phyloP scores from a whole-genome alignment of 2,797 vertebrate species.

The Bufotes viridis region DNA sequence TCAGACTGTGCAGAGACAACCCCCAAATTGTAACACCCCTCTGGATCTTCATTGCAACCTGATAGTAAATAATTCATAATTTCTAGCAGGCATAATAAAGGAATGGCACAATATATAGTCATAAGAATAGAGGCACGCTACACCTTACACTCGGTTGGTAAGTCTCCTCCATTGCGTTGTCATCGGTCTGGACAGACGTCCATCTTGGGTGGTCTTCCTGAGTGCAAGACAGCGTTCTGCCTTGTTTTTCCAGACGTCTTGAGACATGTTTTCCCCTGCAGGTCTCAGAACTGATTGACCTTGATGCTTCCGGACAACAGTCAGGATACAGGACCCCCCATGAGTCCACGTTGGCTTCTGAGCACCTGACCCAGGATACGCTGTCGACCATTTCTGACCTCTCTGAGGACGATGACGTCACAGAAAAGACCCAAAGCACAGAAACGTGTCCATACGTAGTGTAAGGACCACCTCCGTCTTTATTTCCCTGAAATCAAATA shows the following conservation, averaged over 20 bases:
- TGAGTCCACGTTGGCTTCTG: neutral
- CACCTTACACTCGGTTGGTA: too few species aligned
- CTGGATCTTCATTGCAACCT: too few species aligned
- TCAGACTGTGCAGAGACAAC: too few species aligned
- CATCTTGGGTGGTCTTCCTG: neutral
- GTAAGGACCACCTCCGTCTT: neutral
- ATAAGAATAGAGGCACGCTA: too few species aligned
- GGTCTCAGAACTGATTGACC: neutral
- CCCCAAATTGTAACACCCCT: too few species aligned
- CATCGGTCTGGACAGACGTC: too few species aligned
- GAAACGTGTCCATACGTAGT: neutral
- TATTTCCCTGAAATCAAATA: too few species aligned
- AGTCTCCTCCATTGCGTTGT: too few species aligned
- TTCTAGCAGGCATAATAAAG: too few species aligned
- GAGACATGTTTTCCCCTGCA: neutral
- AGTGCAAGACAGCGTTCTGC: neutral
- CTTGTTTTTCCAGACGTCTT: neutral
- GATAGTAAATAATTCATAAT: too few species aligned
- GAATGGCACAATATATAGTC: too few species aligned
- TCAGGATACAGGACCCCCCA: neutral
- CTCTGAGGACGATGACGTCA: slow-evolving; percentile 17
- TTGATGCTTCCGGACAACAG: neutral
- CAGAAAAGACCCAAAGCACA: neutral
- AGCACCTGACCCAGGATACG: slow-evolving; percentile 9
- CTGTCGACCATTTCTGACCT: slow-evolving; percentile 41